Evolutionary conservation across 2,888 invertebrate genomes (phyloP).

Genomic region (Amphipyra berbera): DNA sequence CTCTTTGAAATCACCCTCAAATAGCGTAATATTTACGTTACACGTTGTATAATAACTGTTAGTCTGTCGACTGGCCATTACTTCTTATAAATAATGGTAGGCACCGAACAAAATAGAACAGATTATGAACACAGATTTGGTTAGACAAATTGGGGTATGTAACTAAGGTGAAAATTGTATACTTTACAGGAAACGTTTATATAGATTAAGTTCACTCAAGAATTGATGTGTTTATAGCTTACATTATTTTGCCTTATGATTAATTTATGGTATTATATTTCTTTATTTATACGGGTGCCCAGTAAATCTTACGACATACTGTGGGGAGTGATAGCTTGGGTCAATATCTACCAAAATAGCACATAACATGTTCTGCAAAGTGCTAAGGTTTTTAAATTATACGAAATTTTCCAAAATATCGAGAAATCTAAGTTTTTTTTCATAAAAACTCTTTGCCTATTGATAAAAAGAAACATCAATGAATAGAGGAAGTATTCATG

Average conservation of each 20-base stretch:
- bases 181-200: constrained; percentile 32
- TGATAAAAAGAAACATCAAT: no score
- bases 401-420: no score
- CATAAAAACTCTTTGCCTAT: no score
- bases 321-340: no score
- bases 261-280: no score
- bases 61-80: constrained; percentile 83
- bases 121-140: constrained; percentile 67
- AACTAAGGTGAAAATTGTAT: constrained; percentile 37
- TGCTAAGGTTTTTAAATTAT: no score
- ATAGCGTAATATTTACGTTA: constrained; percentile 81
- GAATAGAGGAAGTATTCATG: no score
- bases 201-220: constrained; percentile 14
- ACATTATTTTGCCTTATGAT: neutral
- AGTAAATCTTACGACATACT: no score
- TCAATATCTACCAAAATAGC: no score
- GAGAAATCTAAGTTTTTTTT: no score
- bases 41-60: constrained; percentile 78
- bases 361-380: no score
- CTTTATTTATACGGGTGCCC: no score
- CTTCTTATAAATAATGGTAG: constrained; percentile 74
- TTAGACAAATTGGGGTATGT: constrained; percentile 51
- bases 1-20: constrained; percentile 81
- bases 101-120: constrained; percentile 78
- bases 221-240: constrained; percentile 10